Base-by-base conservation (phyloP, 2,113 vertebrate genomes). In the Bubo scandiacus region DNA sequence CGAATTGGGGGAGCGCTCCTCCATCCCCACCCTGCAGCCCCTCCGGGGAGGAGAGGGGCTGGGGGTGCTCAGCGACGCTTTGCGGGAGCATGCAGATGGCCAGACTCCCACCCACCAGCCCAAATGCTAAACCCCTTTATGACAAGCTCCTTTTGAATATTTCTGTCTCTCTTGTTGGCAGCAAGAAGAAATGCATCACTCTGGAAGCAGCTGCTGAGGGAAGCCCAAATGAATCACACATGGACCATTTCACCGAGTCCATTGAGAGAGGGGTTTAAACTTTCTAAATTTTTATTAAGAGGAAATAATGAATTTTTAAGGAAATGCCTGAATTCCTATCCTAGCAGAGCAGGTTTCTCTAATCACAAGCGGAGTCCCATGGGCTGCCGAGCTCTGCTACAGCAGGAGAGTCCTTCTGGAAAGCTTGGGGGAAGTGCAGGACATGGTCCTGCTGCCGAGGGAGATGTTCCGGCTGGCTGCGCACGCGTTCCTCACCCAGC, bases 401-500 rank as follows among this genome's bases (percentile, higher is more conserved):
- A 65, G 47, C 38, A 71, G 92, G 55, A 77, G 32, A 12, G 36
- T 23, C 52, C 45, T 40, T 29, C 52, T 27, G 45, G 32, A 47
- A 32, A 13, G 55, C 3, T 21, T 9, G 1, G 26, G 54, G 77
- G 25, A 52, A 15, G 36, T 1, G 32, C 43, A 11, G 16, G 62
- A 12, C 15, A 3, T 12, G 40, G 10, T 3, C 45, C 29, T 2
- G 13, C 19, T 19, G 42, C 51, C 1, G 3, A 20, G 49, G 74
- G 67, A 10, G 47, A 27, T 4, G 30, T 55, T 57, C 26, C 1
- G 4, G 67, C 11, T 5, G 27, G 30, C 22, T 32, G 42, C 45
- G 13, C 2, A 2, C 3, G 9, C 4, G 27, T 5, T n/a, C n/a
- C 57, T 21, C 45, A 4, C 34, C 40, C 17, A 7, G 62, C 55